Evolutionary conservation across 2,888 invertebrate species (phyloP).

Genomic region (Pedicia rivosa): DNA sequence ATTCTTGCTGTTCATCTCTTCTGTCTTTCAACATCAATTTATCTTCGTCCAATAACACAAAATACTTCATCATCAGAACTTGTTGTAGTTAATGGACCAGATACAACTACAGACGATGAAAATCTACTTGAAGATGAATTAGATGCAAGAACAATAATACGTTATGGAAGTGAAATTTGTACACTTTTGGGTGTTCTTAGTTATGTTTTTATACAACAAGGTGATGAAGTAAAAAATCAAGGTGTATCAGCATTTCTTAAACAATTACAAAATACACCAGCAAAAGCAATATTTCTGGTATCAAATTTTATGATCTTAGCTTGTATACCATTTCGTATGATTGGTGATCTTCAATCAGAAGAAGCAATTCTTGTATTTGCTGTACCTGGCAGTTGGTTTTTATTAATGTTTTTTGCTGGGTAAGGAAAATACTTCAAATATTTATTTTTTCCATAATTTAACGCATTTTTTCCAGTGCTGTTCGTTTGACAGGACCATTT

Average conservation of each 20-base stretch:
- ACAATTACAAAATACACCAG: constrained; percentile 88
- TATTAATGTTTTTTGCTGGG: constrained; percentile 98
- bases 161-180: constrained; percentile 69
- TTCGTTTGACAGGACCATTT: constrained; percentile 91
- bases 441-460: no score
- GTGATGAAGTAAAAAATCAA: constrained; percentile 88
- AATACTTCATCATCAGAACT: constrained; percentile 12
- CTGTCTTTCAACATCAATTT: constrained; percentile 78
- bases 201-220: constrained; percentile 82
- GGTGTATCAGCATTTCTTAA: constrained; percentile 79
- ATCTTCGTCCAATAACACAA: constrained; percentile 55
- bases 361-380: constrained; percentile 85
- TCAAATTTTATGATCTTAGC: constrained; percentile 81
- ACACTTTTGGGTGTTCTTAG: constrained; percentile 74
- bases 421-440: constrained; percentile 28
- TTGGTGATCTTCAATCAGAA: constrained; percentile 60
- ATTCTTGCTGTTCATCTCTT: constrained; percentile 78
- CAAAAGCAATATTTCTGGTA: constrained; percentile 82
- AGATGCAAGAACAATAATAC: constrained; percentile 32
- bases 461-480: constrained; percentile 46
- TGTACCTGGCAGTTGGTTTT: constrained; percentile 93
- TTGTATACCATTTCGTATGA: constrained; percentile 74
- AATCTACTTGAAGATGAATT: constrained; percentile 21
- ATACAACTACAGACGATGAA: not conserved
- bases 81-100: not conserved